Base-by-base conservation (phyloP, 2,113 vertebrate genomes). In the Butorides virescens region DNA sequence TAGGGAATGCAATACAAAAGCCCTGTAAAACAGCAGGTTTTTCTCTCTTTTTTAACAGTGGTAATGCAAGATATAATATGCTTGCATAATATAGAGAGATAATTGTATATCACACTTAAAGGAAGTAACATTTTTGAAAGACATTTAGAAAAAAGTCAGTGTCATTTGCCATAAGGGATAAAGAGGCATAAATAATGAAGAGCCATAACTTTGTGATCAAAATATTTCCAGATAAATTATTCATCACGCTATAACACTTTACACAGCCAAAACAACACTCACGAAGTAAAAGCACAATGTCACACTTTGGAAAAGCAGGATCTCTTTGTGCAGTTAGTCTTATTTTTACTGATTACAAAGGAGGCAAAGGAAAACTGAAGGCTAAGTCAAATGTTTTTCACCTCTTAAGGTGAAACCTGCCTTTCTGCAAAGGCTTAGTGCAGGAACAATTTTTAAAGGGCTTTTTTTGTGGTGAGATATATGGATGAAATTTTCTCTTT, bases 221-320 rank as follows among this genome's bases (percentile, higher is more conserved):
- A 91, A 19, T 62, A 76, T 86, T 88, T 91, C 42, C 22, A 58
- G 68, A 73, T 80, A 94, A 70, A 86, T 79, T 95, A 86, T 92
- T 92, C 30, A 52, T 79, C 2, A 0, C 2, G 7, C 53, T 89
- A 0, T 82, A 82, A 63, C 88, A 87, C 63, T 5, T 93, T 75
- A 44, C 42, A 76, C 15, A 56, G 62, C 44, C 81, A 36, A 79
- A 90, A 72, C 27, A 44, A 63, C 44, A 59, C 52, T 92, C 65
- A 78, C 32, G 62, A 89, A 92, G 73, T 52, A 92, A 44, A 77
- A 83, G 32, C 15, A 4, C 79, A 86, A 42, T 80, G 32, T 80
- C 81, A 78, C 8, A 46, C 12, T 91, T 86, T 8, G 32, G 74
- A 84, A 82, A 95, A 95, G 29, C 87, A 94, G 26, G 76, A 85